Evolutionary conservation across 2,888 invertebrate species (phyloP).

Genomic region (Pammene fasciana): DNA sequence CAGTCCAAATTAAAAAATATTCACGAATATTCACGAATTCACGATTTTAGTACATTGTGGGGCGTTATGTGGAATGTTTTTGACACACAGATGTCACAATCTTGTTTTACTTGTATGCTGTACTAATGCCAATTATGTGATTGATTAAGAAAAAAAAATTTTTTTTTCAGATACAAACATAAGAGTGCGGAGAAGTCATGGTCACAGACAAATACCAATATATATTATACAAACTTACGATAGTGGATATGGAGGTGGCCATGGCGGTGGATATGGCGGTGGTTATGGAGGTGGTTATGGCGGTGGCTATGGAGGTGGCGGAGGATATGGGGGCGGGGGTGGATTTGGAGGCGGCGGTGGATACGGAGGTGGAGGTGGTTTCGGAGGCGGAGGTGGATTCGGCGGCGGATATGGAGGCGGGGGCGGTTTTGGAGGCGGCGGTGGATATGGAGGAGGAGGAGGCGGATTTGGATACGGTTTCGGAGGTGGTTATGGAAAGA

Average conservation of each 20-base stretch:
- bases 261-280: slow-evolving; percentile 27
- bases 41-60: no score
- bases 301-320: slow-evolving; percentile 1
- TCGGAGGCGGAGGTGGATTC: neutral
- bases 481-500: slow-evolving; percentile 3
- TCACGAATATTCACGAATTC: no score
- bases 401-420: neutral
- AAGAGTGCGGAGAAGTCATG: slow-evolving; percentile 53
- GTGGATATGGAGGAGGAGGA: neutral
- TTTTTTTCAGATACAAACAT: slow-evolving; percentile 28
- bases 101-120: no score
- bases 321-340: neutral
- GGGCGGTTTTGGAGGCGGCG: neutral
- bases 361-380: neutral
- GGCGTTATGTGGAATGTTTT: no score
- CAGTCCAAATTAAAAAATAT: no score
- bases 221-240: slow-evolving; percentile 44
- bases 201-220: slow-evolving; percentile 66
- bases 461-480: neutral
- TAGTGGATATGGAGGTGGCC: slow-evolving; percentile 47
- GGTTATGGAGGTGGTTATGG: slow-evolving; percentile 26
- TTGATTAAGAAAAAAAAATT: neutral
- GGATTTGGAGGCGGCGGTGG: neutral
- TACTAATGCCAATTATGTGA: no score
- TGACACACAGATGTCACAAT: no score